Base-by-base conservation (phyloP, 2,113 vertebrate genomes). In the Apteryx owenii region DNA sequence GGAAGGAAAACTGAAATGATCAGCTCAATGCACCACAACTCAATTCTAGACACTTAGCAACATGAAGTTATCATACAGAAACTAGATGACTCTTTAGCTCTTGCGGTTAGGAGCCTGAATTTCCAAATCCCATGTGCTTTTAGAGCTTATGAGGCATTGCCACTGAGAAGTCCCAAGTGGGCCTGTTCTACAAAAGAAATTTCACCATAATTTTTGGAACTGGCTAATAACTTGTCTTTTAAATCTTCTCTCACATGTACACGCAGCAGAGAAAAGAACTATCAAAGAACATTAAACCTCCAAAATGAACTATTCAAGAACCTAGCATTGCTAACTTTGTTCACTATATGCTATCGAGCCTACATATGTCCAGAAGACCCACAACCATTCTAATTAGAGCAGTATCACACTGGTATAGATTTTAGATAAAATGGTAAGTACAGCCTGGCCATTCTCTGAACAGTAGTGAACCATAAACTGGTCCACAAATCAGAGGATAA, bases 371-470 rank as follows among this genome's bases (percentile, higher is more conserved):
- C 21, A 81, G 77, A 78, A 70, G 44, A 94, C 28, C 2, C 22
- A 83, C 58, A 84, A 8, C 7, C 17, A 60, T 87, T 71, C 61
- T 68, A 81, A 93, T 84, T 36, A 81, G 46, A 84, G 17, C 6
- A 90, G 5, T 22, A 38, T 65, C 44, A 81, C 0, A 0, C 20
- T 86, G 36, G 23, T 58, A 95, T 19, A 91, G 85, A 79, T 93
- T 89, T 95, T 58, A 84, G 42, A 78, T 62, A 85, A 89, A 91
- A 93, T 16, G 25, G 18, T n/a, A 78, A 78, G 48, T 62, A 70
- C 19, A 3, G 0, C 17, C 38, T 46, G 12, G 81, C 51, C 8
- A 5, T 82, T 76, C 46, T 50, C 70, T 82, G 38, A 21, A 25
- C 64, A 81, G 9, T 81, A 70, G 16, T 11, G 75, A 86, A 42